Percentiles rank a stretch among this genome's conserved stretches.
Conservation (phyloP, 2,888 invertebrate genomes). For the Pardosa pseudoannulata region DNA sequence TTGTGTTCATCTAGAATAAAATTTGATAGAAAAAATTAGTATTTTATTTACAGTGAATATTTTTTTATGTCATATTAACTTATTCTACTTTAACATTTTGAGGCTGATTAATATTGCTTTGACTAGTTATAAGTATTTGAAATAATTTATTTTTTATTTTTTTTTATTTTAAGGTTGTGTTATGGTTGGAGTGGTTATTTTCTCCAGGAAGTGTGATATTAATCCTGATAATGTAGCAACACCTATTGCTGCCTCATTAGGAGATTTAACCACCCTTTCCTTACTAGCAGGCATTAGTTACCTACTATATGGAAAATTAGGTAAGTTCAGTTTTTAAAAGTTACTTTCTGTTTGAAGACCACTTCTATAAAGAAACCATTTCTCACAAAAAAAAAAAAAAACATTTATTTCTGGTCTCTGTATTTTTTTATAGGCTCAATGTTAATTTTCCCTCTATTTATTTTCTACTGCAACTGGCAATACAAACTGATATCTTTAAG, state of each 20-base stretch:
- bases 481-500: too few relatives aligned
- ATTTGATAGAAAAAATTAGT: too few relatives aligned
- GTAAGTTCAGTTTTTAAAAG: too few relatives aligned
- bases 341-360: too few relatives aligned
- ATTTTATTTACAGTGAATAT: too few relatives aligned
- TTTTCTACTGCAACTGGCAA: too few relatives aligned
- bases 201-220: slow-evolving; percentile 83
- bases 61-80: too few relatives aligned
- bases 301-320: slow-evolving; percentile 80
- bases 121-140: neutral
- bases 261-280: slow-evolving; percentile 74
- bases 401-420: neutral
- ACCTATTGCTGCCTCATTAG: slow-evolving; percentile 74
- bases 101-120: too few relatives aligned
- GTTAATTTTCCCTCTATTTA: too few relatives aligned
- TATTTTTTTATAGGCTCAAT: slow-evolving; percentile 2
- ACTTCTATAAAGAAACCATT: neutral
- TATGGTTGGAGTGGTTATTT: slow-evolving; percentile 90
- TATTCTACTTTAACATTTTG: too few relatives aligned
- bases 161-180: slow-evolving; percentile 79
- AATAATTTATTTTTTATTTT: neutral
- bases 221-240: slow-evolving; percentile 74
- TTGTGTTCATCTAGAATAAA: too few relatives aligned
- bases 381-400: neutral
- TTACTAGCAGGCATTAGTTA: slow-evolving; percentile 79